Percentiles rank a stretch among this genome's conserved stretches.
phyloP scores from a whole-genome alignment of 2,888 invertebrate species.

The Conops quadrifasciatus region DNA sequence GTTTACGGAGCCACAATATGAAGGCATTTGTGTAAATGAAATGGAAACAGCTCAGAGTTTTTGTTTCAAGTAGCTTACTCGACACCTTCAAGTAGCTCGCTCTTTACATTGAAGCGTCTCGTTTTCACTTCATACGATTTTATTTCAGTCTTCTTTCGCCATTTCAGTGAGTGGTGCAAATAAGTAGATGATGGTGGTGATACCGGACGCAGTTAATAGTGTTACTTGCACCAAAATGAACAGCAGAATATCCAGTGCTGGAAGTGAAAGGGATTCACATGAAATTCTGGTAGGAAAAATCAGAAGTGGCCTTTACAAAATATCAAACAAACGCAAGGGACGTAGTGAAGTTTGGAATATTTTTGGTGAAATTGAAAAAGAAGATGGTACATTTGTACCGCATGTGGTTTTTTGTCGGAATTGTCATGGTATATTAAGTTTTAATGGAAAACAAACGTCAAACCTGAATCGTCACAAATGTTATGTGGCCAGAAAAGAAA shows the following conservation, averaged over 20 bases:
- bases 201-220: too few species aligned
- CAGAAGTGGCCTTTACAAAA: conserved; percentile 3
- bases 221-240: too few species aligned
- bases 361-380: conserved; percentile 19
- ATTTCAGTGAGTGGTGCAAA: too few species aligned
- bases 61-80: conserved; percentile 3
- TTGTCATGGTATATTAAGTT: conserved; percentile 16
- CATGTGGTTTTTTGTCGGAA: conserved; percentile 18
- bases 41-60: background rate
- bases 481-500: background rate
- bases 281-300: background rate
- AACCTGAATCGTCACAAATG: conserved; percentile 28
- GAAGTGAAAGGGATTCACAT: too few species aligned
- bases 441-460: conserved; percentile 25
- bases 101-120: too few species aligned
- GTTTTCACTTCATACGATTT: background rate
- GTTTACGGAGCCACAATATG: too few species aligned
- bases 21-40: conserved; percentile 1
- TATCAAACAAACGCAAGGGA: conserved; percentile 22
- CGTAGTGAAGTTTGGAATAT: conserved; percentile 22
- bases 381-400: conserved; percentile 6
- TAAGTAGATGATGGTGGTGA: background rate
- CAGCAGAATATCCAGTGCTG: too few species aligned
- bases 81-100: conserved; percentile 11
- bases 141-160: background rate